phyloP scores from a whole-genome alignment of 2,888 invertebrate genomes.

The Trichopria drosophilae region DNA sequence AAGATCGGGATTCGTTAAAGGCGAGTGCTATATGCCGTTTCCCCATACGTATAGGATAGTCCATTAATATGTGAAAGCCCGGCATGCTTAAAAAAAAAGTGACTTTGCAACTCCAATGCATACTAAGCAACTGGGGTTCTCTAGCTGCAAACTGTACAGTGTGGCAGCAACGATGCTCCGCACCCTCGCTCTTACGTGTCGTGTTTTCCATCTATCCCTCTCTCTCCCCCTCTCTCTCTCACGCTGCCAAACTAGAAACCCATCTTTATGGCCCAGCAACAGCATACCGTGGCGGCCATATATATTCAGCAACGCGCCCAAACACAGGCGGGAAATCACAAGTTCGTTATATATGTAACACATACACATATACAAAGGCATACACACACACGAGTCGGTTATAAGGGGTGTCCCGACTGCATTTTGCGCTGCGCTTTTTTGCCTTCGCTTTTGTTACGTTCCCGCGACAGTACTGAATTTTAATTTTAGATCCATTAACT shows the following conservation, averaged over 20 bases:
- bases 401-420: too few relatives aligned
- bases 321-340: too few relatives aligned
- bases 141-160: constrained; percentile 22
- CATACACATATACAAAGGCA: too few relatives aligned
- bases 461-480: too few relatives aligned
- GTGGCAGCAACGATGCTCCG: constrained; percentile 20
- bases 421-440: too few relatives aligned
- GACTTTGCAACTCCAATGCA: constrained; percentile 57
- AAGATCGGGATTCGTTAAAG: constrained; percentile 35
- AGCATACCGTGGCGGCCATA: too few relatives aligned
- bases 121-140: constrained; percentile 53
- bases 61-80: constrained; percentile 48
- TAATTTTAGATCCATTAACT: too few relatives aligned
- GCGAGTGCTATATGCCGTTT: constrained; percentile 16
- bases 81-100: constrained; percentile 52
- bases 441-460: too few relatives aligned
- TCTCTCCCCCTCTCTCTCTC: constrained; percentile 26
- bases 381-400: too few relatives aligned
- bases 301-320: too few relatives aligned
- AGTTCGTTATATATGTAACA: too few relatives aligned
- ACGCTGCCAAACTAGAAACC: constrained; percentile 40
- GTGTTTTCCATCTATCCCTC: constrained; percentile 22
- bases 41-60: constrained; percentile 33
- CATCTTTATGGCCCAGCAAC: constrained; percentile 48
- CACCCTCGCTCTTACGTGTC: constrained; percentile 25